Evolutionary conservation across 1,140 invertebrate genomes (phyloP).

Genomic region (Cardiocondyla obscurior): DNA sequence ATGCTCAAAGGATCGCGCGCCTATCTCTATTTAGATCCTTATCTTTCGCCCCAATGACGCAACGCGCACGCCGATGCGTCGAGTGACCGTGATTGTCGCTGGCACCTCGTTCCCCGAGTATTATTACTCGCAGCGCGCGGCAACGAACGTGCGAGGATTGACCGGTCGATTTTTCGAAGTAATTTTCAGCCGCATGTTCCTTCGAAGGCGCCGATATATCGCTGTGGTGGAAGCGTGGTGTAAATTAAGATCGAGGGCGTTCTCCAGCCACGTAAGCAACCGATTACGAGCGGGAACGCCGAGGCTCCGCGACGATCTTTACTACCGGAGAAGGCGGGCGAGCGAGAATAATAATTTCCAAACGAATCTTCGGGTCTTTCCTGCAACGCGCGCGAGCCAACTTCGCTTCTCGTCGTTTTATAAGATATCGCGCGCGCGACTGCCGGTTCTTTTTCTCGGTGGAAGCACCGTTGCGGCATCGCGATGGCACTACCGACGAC

Average conservation of each 20-base stretch:
- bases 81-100: slow-evolving; percentile 50
- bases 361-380: background rate
- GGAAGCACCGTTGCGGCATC: background rate
- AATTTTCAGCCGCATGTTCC: slow-evolving; percentile 64
- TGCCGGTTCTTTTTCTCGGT: background rate
- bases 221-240: slow-evolving; percentile 46
- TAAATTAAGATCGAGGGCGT: background rate
- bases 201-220: slow-evolving; percentile 55
- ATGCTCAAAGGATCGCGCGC: slow-evolving; percentile 81
- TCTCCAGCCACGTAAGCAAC: background rate
- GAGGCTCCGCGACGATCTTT: background rate
- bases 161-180: slow-evolving; percentile 57
- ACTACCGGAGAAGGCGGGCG: background rate
- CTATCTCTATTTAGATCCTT: slow-evolving; percentile 83
- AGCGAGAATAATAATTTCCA: slow-evolving; percentile 2
- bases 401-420: background rate
- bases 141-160: slow-evolving; percentile 55
- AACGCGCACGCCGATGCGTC: slow-evolving; percentile 53
- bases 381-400: background rate
- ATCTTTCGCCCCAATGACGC: slow-evolving; percentile 72
- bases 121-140: background rate
- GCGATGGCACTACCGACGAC: slow-evolving; percentile 6
- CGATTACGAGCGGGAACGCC: background rate
- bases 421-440: background rate
- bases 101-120: background rate